phyloP scores from a whole-genome alignment of 2,888 invertebrate genomes.

The Rhagonycha fulva region DNA sequence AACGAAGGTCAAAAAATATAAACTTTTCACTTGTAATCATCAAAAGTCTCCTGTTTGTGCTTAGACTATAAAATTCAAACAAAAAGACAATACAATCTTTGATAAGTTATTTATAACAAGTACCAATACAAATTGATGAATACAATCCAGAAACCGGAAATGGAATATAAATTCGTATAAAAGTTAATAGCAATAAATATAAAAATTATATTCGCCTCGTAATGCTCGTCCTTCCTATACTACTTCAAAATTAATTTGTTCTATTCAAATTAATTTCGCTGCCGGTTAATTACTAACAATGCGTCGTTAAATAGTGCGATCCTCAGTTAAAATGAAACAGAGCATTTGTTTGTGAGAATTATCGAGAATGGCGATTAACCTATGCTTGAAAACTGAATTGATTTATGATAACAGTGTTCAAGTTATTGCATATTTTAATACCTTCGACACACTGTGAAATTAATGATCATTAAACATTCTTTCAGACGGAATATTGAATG shows the following conservation, averaged over 20 bases:
- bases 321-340: neutral
- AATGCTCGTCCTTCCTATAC: neutral
- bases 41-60: neutral
- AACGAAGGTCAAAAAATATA: no score
- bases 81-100: neutral
- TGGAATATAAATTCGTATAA: neutral
- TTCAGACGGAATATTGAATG: no score
- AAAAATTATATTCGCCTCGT: neutral
- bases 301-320: neutral
- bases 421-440: no score
- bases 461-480: no score
- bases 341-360: no score
- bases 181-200: no score
- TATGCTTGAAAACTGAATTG: no score
- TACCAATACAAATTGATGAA: neutral
- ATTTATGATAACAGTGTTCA: no score
- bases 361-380: no score
- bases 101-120: neutral
- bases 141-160: neutral
- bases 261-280: neutral
- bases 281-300: neutral
- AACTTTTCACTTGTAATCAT: no score
- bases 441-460: no score
- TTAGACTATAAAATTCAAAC: neutral
- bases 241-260: neutral